Base-by-base conservation (phyloP, 1,140 invertebrate species). In the Tribolium madens region DNA sequence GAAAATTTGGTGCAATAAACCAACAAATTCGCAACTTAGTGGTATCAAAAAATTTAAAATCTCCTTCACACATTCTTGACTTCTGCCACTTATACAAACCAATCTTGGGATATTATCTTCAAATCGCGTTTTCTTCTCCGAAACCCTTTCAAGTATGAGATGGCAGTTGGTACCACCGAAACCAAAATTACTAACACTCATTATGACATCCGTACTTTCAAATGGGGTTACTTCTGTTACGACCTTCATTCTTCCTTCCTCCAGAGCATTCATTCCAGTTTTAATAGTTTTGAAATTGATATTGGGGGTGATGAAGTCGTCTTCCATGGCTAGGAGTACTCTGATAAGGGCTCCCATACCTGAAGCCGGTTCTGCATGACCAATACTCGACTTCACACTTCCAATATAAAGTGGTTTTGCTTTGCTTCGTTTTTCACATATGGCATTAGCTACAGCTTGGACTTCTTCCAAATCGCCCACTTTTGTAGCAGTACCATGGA, bases 381-480 rank as follows among this genome's bases (percentile, higher is more conserved):
- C 97, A 83, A 98, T 89, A 86, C 98, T 98, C 0, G 96, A 96
- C 84, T 99, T 99, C 0, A 97, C 89, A 0, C 96, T 96, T 2
- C 97, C 97, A 78, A 98, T 93, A 21, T 90, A 85, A 0, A 99
- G 87, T 0, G 96, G 94, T 0, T 86, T 87, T 0, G n/a, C n/a
- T n/a, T n/a, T n/a, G n/a, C 81, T 87, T 12, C 93, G 87, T 3
- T 90, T 90, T 3, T 88, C 90, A 76, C 93, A 95, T 81, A 98
- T 93, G 2, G 96, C 89, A 80, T 92, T 91, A 13, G 95, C 92
- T 10, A 98, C 91, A 0, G 95, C 94, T 80, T 92, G 90, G 0
- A 96, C 84, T 87, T 99, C 97, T 85, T 98, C 95, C 76, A 93
- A 93, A 86, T 98, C 97, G 15, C 93, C 93, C 0, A 93, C 92